Evolutionary conservation across 53 echinoderm and acorn worm genomes (phyloP), one percentile per base, ranked within the genome.

Genomic region (Pentamera pediparva): DNA sequence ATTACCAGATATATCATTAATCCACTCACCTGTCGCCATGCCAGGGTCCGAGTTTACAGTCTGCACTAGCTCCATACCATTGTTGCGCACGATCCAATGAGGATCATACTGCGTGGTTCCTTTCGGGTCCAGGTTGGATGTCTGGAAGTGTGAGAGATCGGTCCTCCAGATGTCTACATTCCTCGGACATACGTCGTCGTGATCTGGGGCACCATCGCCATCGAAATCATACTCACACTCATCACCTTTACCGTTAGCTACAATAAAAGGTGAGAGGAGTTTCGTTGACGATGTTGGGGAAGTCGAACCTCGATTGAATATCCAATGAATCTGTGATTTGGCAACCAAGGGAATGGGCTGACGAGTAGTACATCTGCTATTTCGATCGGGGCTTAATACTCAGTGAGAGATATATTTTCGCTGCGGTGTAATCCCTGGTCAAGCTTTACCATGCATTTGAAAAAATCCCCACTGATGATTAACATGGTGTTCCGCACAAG

Each of bases 1-100:
- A n/a, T n/a, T n/a, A n/a, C n/a, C n/a, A n/a, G n/a, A n/a, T n/a
- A n/a, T n/a, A n/a, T n/a, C n/a, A n/a, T n/a, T n/a, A n/a, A n/a
- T n/a, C 7, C 26, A 57, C 85, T 56, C 49, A 96, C 96, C 96
- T 35, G 92, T 74, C 13, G 96, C 96, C 43, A 96, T 49, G 39
- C 96, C 96, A 6, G 96, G 96, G 63, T 96, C 96, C 26, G 88
- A 83, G 76, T 96, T 96, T 32, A 84, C 85, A 15, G 91, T 91
- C 77, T 96, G 96, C 1, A 96, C 96, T 21, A 96, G 79, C 47
- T 96, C 96, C 38, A 85, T 86, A 34, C 96, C 96, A 57, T 85
- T 75, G 40, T 96, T 96, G 30, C 96, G 65, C 39, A 96, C 96
- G 57, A 96, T 91, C 96, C 96, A 96, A 80, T 92, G 80, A 22